Evolutionary conservation across 2,888 invertebrate species (phyloP).

Genomic region (Hirtodrosophila confusa): DNA sequence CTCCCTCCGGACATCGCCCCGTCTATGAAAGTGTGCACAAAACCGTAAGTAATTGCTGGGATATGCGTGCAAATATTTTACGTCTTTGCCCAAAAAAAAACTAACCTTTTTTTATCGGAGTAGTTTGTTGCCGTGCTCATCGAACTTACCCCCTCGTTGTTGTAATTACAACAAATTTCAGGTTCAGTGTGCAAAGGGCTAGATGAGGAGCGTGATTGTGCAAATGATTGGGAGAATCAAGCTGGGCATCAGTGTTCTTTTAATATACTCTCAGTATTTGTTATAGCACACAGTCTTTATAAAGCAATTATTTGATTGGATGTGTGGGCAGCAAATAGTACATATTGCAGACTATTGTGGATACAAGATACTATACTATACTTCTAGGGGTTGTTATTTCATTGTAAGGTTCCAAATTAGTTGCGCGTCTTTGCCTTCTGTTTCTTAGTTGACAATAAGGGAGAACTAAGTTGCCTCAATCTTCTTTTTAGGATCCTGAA

Average conservation of each 20-base stretch:
- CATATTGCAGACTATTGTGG: not conserved
- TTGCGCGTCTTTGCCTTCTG: slow-evolving; percentile 46
- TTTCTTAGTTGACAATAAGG: slow-evolving; percentile 47
- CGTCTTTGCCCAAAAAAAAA: slow-evolving; percentile 73
- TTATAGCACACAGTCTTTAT: not conserved
- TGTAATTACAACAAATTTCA: slow-evolving; percentile 58
- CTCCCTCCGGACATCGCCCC: slow-evolving; percentile 3
- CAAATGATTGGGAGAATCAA: slow-evolving; percentile 29
- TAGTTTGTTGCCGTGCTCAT: slow-evolving; percentile 21
- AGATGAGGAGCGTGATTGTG: slow-evolving; percentile 66
- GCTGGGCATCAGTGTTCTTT: not conserved
- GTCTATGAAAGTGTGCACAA: slow-evolving; percentile 61
- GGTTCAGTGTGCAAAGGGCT: slow-evolving; percentile 65
- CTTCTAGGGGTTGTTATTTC: slow-evolving; percentile 7
- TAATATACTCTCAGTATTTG: not conserved
- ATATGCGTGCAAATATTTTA: slow-evolving; percentile 81
- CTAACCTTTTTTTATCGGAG: slow-evolving; percentile 35
- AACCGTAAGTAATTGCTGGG: slow-evolving; percentile 81
- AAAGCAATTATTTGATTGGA: slow-evolving; percentile 17
- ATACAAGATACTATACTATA: not conserved
- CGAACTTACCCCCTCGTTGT: slow-evolving; percentile 58
- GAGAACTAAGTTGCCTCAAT: slow-evolving; percentile 7
- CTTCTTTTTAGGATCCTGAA: slow-evolving; percentile 2
- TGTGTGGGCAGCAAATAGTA: not conserved
- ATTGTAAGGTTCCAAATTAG: slow-evolving; percentile 35